These are phyloP conservation scores for Anguilla japonica DNA, from an alignment of 2,113 vertebrate species.

Conservation along the genomic window DNA sequence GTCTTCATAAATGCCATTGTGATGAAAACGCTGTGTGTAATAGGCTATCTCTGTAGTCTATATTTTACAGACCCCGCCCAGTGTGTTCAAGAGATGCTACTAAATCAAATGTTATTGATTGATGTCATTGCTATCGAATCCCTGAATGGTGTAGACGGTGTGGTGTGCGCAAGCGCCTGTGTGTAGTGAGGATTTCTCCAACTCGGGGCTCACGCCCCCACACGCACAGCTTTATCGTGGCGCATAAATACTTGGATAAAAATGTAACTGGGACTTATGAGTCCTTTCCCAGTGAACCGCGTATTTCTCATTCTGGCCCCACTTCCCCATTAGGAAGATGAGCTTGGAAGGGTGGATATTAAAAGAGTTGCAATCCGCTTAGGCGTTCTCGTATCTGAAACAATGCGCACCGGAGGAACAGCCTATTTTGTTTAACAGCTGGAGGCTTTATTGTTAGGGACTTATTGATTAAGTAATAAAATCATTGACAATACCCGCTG, in stretches of 20 bases:
- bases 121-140: not conserved
- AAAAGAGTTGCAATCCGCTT: constrained; percentile 86
- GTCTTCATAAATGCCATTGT: not conserved
- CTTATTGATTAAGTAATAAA: not conserved
- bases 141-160: too few relatives aligned
- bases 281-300: not conserved
- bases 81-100: not conserved
- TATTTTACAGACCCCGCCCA: not conserved
- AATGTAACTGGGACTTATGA: not conserved
- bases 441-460: not conserved
- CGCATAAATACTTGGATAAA: not conserved
- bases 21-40: not conserved
- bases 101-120: not conserved
- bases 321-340: constrained; percentile 38
- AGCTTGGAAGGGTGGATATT: constrained; percentile 67
- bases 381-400: not conserved
- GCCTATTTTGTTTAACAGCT: not conserved
- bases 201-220: not conserved
- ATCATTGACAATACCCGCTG: constrained; percentile 37
- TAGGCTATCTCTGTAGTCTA: not conserved
- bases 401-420: not conserved
- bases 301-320: not conserved
- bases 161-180: not conserved
- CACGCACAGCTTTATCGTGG: not conserved
- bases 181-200: not conserved